These are phyloP conservation scores for Rhombomys opimus DNA, from an alignment of 2,113 vertebrate species.

Conservation along the genomic window DNA sequence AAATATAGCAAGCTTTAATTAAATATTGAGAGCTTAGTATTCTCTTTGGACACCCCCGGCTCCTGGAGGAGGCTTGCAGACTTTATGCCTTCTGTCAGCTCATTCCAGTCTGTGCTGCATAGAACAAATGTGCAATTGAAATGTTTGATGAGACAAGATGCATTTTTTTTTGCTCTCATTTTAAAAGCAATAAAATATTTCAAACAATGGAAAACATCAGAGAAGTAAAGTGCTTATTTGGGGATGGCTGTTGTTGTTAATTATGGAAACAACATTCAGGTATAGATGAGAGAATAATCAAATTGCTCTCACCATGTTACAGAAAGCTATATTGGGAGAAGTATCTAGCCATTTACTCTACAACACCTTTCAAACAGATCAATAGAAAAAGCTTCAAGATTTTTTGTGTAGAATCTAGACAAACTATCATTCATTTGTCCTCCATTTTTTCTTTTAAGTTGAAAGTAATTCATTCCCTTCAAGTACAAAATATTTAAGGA, in stretches of 20 bases:
- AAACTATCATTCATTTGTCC: constrained; percentile 73
- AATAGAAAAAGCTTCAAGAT: constrained; percentile 56
- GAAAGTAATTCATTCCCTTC: constrained; percentile 71
- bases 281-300: constrained; percentile 47
- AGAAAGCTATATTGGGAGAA: constrained; percentile 23
- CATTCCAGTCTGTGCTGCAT: neutral
- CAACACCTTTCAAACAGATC: constrained; percentile 60
- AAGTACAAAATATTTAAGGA: constrained; percentile 68
- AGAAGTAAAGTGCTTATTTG: constrained; percentile 23
- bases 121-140: neutral
- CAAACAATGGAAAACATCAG: constrained; percentile 21
- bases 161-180: neutral
- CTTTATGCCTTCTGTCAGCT: neutral
- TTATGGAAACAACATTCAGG: neutral
- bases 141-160: neutral
- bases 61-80: neutral
- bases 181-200: constrained; percentile 54
- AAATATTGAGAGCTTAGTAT: neutral
- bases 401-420: constrained; percentile 61
- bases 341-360: constrained; percentile 29
- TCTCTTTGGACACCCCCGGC: neutral
- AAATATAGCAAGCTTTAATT: constrained; percentile 44
- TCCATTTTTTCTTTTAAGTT: constrained; percentile 55
- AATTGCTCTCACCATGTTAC: neutral
- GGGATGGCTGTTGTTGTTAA: neutral